Conservation (phyloP, 2,113 vertebrate species). For the Cricetomys ansorgei region DNA sequence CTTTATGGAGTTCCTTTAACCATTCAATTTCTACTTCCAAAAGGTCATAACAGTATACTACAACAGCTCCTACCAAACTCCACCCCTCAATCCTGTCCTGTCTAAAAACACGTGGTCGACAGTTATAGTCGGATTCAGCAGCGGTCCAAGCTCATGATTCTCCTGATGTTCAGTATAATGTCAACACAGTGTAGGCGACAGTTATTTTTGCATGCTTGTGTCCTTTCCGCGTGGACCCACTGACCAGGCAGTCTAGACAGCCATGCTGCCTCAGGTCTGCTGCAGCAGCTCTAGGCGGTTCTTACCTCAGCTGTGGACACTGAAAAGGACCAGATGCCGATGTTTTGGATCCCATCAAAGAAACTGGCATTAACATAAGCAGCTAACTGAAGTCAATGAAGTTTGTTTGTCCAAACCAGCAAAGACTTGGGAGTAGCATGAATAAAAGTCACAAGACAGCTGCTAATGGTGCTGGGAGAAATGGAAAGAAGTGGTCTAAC, state of each 20-base stretch:
- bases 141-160: neutral
- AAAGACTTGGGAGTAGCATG: slow-evolving; percentile 13
- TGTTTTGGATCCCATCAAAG: neutral
- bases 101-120: neutral
- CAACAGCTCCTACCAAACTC: too few species aligned
- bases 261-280: neutral
- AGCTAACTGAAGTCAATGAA: neutral
- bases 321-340: neutral
- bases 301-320: neutral
- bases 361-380: slow-evolving; percentile 6
- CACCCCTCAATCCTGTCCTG: neutral
- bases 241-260: neutral
- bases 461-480: neutral
- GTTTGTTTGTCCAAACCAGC: slow-evolving; percentile 42
- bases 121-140: neutral
- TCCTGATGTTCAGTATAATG: neutral
- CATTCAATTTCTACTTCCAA: slow-evolving; percentile 34
- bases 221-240: neutral
- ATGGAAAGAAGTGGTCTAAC: slow-evolving; percentile 39
- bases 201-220: neutral
- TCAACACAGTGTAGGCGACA: neutral
- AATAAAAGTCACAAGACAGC: slow-evolving; percentile 37
- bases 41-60: slow-evolving; percentile 33
- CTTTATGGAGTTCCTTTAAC: slow-evolving; percentile 32
- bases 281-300: neutral